A percentile compares a stretch with the other conserved stretches of the same genome.
These are phyloP conservation scores for Dufourea novaeangliae DNA, from an alignment of 1,140 invertebrate species.

Conservation along the genomic window DNA sequence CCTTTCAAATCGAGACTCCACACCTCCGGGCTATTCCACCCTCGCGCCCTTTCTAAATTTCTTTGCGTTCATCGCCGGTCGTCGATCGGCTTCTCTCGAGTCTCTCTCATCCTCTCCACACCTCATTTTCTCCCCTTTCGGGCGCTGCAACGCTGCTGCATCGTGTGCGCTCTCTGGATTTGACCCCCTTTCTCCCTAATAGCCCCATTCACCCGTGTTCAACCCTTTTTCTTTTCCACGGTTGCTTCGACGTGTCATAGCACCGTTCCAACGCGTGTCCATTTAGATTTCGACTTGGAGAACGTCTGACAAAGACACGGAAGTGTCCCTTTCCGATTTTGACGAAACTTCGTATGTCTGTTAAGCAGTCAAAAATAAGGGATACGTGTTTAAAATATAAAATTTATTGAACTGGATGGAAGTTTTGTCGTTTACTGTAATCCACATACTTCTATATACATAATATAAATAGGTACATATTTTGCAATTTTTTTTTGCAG, in stretches of 20 bases:
- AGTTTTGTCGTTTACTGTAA: too few relatives aligned
- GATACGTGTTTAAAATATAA: too few relatives aligned
- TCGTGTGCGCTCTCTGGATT: conserved; percentile 22
- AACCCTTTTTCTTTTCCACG: conserved; percentile 29
- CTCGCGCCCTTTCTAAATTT: background rate
- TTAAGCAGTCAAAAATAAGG: too few relatives aligned
- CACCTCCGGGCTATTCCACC: background rate
- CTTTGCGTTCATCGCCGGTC: background rate
- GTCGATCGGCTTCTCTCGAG: conserved; percentile 15
- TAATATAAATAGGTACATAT: too few relatives aligned
- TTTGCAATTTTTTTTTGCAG: too few relatives aligned
- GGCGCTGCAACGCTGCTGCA: conserved; percentile 13
- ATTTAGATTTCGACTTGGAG: too few relatives aligned
- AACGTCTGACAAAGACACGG: too few relatives aligned
- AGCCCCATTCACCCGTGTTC: conserved; percentile 30
- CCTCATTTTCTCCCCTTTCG: conserved; percentile 28
- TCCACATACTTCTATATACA: too few relatives aligned
- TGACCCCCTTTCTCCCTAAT: conserved; percentile 46
- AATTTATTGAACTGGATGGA: too few relatives aligned
- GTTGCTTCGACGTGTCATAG: background rate
- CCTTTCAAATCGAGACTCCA: conserved; percentile 4
- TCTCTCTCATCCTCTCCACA: conserved; percentile 32
- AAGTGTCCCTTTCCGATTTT: too few relatives aligned
- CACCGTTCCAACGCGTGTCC: too few relatives aligned
- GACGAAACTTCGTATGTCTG: too few relatives aligned